Percentiles rank a stretch among this genome's conserved stretches.
Evolutionary conservation across 2,113 vertebrate species (phyloP).

Genomic region (Rhizomys pruinosus): DNA sequence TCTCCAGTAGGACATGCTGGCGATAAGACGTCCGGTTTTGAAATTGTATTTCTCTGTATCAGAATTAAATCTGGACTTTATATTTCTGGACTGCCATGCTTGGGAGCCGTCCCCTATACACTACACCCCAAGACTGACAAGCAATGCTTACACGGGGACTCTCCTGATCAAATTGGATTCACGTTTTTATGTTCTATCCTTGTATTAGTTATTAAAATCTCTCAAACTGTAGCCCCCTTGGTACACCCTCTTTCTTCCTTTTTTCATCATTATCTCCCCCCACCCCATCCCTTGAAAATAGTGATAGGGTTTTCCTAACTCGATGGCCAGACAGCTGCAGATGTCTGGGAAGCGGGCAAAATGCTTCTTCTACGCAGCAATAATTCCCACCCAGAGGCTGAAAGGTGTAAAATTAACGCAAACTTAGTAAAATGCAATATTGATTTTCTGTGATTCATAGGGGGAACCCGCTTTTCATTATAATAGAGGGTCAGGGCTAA

Average conservation of each 20-base stretch:
- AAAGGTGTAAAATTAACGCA: slow-evolving; percentile 83
- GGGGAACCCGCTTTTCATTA: slow-evolving; percentile 82
- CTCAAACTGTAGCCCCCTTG: slow-evolving; percentile 75
- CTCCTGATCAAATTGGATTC: slow-evolving; percentile 90
- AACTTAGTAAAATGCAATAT: slow-evolving; percentile 86
- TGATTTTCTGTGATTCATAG: slow-evolving; percentile 80
- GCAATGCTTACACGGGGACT: slow-evolving; percentile 92
- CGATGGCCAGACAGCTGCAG: slow-evolving; percentile 64
- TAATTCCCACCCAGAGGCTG: slow-evolving; percentile 78
- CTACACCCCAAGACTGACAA: slow-evolving; percentile 96
- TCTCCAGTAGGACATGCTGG: slow-evolving; percentile 96
- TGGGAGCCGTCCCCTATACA: slow-evolving; percentile 91
- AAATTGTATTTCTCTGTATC: slow-evolving; percentile 99
- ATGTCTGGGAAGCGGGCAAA: background rate
- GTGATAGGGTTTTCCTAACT: slow-evolving; percentile 84
- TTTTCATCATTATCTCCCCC: background rate
- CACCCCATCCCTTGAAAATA: slow-evolving; percentile 81
- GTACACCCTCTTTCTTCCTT: background rate
- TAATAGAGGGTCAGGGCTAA: slow-evolving; percentile 78
- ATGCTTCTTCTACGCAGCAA: slow-evolving; percentile 62
- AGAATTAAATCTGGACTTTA: slow-evolving; percentile 99
- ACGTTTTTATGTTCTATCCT: slow-evolving; percentile 88
- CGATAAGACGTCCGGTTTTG: slow-evolving; percentile 99
- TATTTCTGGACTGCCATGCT: slow-evolving; percentile 96
- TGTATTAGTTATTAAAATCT: slow-evolving; percentile 95